These are phyloP conservation scores for Serilophus lunatus DNA, from an alignment of 2,113 vertebrate species.

Conservation along the genomic window DNA sequence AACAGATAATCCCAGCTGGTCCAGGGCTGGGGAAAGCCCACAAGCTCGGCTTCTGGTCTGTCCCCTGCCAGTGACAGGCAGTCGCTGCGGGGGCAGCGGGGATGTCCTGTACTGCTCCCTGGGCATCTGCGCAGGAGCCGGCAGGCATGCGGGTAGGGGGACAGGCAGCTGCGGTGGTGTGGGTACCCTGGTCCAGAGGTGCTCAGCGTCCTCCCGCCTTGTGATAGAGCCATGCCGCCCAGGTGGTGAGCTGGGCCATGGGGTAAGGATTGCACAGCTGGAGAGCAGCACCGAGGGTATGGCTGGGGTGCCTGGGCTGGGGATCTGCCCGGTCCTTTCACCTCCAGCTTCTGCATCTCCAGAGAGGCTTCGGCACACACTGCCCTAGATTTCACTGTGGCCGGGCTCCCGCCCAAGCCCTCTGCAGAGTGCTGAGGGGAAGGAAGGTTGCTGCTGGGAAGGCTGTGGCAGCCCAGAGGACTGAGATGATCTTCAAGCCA, in stretches of 20 bases:
- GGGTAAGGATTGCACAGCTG: accelerated
- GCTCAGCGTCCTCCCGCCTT: background rate
- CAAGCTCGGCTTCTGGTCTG: background rate
- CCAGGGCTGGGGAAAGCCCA: background rate
- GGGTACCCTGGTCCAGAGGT: background rate
- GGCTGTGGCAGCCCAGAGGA: background rate
- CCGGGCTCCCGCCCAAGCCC: background rate
- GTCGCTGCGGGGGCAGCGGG: background rate
- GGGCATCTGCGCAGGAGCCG: background rate
- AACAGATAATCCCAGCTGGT: background rate
- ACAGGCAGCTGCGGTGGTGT: background rate
- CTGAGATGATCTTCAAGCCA: background rate
- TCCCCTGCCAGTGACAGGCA: background rate
- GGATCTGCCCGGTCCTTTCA: background rate
- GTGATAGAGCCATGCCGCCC: background rate
- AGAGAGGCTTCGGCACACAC: background rate
- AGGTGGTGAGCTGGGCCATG: accelerated
- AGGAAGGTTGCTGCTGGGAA: background rate
- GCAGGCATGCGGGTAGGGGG: background rate
- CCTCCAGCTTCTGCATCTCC: background rate
- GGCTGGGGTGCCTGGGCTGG: background rate
- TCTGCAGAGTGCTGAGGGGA: background rate
- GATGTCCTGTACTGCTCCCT: background rate
- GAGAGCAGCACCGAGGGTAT: background rate
- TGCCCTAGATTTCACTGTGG: background rate